Conservation (phyloP, 1,140 invertebrate species). For the Planococcus citri region DNA sequence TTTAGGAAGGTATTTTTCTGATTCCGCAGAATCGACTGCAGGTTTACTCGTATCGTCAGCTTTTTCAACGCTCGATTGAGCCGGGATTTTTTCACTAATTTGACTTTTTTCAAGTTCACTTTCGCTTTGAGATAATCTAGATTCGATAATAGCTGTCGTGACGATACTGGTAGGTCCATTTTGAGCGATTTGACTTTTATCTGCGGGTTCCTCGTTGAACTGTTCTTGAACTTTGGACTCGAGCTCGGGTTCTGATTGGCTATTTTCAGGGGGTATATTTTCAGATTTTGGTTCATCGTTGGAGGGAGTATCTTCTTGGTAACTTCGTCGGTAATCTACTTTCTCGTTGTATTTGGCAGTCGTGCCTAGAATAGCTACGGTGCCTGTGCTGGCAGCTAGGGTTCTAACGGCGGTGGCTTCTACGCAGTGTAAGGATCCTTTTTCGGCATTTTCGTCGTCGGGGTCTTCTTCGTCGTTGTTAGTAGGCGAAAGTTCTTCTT, state of each 20-base stretch:
- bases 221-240: background rate
- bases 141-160: background rate
- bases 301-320: background rate
- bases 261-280: too few species aligned
- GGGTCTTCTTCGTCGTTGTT: background rate
- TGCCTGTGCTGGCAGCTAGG: slow-evolving; percentile 28
- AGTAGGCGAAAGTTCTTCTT: background rate
- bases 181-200: background rate
- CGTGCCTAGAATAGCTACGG: slow-evolving; percentile 30
- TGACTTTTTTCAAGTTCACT: background rate
- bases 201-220: background rate
- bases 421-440: slow-evolving; percentile 16
- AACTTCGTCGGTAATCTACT: background rate
- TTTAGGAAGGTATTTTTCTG: background rate
- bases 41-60: too few species aligned
- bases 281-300: background rate
- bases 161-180: background rate
- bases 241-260: too few species aligned
- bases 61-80: background rate
- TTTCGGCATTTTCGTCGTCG: slow-evolving; percentile 10
- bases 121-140: background rate
- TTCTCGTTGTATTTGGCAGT: slow-evolving; percentile 27
- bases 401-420: slow-evolving; percentile 29
- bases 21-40: background rate
- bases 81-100: background rate